Evolutionary conservation across 2,113 vertebrate genomes (phyloP).

Genomic region (Misgurnus anguillicaudatus): DNA sequence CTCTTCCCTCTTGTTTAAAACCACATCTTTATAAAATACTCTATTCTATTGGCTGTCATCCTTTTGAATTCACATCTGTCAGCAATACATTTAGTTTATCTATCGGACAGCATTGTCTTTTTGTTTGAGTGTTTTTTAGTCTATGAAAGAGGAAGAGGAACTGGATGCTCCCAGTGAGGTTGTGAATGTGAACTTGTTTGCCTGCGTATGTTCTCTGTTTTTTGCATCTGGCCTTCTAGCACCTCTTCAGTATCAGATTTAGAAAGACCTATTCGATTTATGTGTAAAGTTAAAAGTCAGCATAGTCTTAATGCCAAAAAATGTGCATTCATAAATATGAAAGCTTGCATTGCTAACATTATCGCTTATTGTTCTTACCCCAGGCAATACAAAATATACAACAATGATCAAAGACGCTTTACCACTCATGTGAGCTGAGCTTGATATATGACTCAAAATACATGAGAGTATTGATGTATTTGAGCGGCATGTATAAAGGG

Average conservation of each 20-base stretch:
- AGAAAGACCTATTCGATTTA: not conserved
- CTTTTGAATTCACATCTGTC: conserved; percentile 46
- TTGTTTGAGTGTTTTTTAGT: conserved; percentile 45
- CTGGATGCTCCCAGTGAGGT: conserved; percentile 44
- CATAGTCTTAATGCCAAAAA: conserved; percentile 5
- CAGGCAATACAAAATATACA: conserved; percentile 38
- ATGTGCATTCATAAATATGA: conserved; percentile 1
- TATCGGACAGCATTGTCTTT: conserved; percentile 49
- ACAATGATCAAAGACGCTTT: conserved; percentile 25
- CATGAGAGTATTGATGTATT: conserved; percentile 34
- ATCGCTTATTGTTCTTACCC: conserved; percentile 17
- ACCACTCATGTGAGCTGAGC: not conserved
- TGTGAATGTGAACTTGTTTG: conserved; percentile 27
- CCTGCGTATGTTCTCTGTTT: not conserved
- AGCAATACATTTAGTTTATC: conserved; percentile 54
- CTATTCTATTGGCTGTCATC: conserved; percentile 17
- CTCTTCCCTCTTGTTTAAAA: not conserved
- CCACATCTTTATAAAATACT: conserved; percentile 4
- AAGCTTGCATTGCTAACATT: conserved; percentile 20
- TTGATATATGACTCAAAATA: conserved; percentile 37
- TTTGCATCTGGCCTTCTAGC: conserved; percentile 10
- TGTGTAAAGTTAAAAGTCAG: not conserved
- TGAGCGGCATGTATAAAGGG: not conserved
- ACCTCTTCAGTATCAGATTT: not conserved
- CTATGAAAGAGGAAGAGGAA: conserved; percentile 46